Percentiles rank a stretch among this genome's conserved stretches.
Evolutionary conservation across 2,888 invertebrate genomes (phyloP).

Genomic region (Amiota mariae): DNA sequence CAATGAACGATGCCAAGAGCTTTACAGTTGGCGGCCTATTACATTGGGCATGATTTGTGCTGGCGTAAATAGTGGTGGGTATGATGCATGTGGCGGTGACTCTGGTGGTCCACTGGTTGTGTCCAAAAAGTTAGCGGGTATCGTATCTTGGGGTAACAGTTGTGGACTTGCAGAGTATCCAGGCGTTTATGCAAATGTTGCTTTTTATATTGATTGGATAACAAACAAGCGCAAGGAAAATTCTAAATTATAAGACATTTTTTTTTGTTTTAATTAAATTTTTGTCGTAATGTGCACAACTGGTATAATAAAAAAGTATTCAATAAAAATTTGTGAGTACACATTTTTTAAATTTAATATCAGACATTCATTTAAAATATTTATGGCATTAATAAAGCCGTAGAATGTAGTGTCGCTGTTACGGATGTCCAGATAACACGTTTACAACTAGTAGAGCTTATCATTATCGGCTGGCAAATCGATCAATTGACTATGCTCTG

Average conservation of each 20-base stretch:
- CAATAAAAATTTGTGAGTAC: too few species aligned
- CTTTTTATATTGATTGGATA: conserved; percentile 51
- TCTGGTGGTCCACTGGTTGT: conserved; percentile 59
- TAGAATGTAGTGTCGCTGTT: too few species aligned
- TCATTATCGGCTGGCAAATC: too few species aligned
- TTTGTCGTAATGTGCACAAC: too few species aligned
- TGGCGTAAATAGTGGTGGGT: conserved; percentile 50
- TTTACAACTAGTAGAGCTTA: too few species aligned
- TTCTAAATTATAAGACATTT: too few species aligned
- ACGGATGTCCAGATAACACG: too few species aligned
- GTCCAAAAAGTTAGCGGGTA: conserved; percentile 46
- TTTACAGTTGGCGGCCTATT: conserved; percentile 55
- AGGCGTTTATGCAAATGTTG: conserved; percentile 58
- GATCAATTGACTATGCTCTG: background rate
- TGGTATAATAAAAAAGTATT: too few species aligned
- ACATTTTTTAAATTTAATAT: too few species aligned
- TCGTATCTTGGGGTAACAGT: conserved; percentile 65
- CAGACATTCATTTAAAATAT: too few species aligned
- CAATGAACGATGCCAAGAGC: conserved; percentile 44
- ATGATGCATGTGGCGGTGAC: conserved; percentile 63
- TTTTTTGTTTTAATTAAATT: too few species aligned
- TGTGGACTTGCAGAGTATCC: conserved; percentile 57
- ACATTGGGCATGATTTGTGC: conserved; percentile 62
- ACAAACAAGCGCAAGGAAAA: conserved; percentile 32
- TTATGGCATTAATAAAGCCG: too few species aligned